Evolutionary conservation across 2,797 vertebrate genomes (phyloP).

Genomic region (Alca torda): DNA sequence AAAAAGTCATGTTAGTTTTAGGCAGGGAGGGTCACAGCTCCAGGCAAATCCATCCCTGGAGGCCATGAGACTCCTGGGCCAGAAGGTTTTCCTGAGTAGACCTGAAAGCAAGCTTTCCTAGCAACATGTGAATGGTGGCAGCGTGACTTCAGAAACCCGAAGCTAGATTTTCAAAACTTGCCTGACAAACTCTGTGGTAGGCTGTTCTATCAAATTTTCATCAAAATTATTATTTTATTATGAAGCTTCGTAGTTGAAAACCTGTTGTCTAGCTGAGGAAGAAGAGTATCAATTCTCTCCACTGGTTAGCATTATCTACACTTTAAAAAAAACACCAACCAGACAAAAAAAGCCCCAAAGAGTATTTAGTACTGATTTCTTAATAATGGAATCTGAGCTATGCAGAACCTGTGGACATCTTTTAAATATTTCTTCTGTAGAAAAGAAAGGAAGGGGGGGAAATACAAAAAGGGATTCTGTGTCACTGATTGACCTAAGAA

Average conservation of each 20-base stretch:
- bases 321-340: not conserved
- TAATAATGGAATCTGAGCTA: not conserved
- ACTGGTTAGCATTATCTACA: not conserved
- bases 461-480: not conserved
- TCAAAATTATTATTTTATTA: not conserved
- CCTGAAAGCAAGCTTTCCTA: not conserved
- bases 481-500: not conserved
- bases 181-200: not conserved
- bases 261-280: not conserved
- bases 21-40: not conserved
- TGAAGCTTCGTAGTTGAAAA: not conserved
- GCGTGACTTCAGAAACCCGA: not conserved
- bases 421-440: not conserved
- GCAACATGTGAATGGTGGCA: not conserved
- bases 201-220: not conserved
- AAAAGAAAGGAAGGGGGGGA: not conserved
- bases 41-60: not conserved
- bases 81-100: not conserved
- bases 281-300: not conserved
- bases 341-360: not conserved
- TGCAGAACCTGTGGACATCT: not conserved
- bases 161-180: not conserved
- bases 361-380: not conserved
- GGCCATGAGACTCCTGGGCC: not conserved
- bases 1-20: not conserved